Evolutionary conservation across 2,888 invertebrate species (phyloP), one percentile per base, ranked within the genome.

Genomic region (Ochropleura leucogaster): DNA sequence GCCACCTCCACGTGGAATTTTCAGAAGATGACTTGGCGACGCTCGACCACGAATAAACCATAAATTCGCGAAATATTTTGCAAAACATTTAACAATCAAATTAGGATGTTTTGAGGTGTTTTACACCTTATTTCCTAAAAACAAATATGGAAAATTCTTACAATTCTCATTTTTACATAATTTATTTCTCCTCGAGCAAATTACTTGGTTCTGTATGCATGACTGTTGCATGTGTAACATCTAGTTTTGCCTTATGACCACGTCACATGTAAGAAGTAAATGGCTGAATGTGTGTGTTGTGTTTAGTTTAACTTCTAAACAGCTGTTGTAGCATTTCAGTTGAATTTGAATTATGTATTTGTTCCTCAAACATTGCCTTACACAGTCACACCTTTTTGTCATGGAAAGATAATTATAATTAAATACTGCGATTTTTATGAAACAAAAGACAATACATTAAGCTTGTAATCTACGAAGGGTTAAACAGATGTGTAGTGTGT

Each of bases 171-270:
- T 46, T 78, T 67, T 59, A 47, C 49, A 68, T 20, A 20, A 47
- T 77, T 53, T 72, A 20, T 49, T 68, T 57, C 16, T 40, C n/a
- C n/a, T 51, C n/a, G 20, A 14, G 40, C 14, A 42, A 80, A 60
- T 47, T 60, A 40, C 46, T 20, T 77, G 14, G 42, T 74, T 79
- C 20, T 14, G 14, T 74, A 64, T 67, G 44, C 55, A 64, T 60
- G 62, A 65, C 44, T 20, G 49, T 53, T 74, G 53, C 75, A 72
- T 64, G 55, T 70, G 64, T 51, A 64, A 68, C 59, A 49, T 68
- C 51, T 51, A 60, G 20, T 64, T 74, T 60, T 4, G 67, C 18
- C 44, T 62, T 60, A 60, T 60, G 46, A 20, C 55, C 14, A 20
- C 16, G 42, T 0, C 55, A 78, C 67, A 60, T 70, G 55, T 77